These are phyloP conservation scores for Leptura quadrifasciata DNA, from an alignment of 2,888 invertebrate genomes.

Conservation along the genomic window DNA sequence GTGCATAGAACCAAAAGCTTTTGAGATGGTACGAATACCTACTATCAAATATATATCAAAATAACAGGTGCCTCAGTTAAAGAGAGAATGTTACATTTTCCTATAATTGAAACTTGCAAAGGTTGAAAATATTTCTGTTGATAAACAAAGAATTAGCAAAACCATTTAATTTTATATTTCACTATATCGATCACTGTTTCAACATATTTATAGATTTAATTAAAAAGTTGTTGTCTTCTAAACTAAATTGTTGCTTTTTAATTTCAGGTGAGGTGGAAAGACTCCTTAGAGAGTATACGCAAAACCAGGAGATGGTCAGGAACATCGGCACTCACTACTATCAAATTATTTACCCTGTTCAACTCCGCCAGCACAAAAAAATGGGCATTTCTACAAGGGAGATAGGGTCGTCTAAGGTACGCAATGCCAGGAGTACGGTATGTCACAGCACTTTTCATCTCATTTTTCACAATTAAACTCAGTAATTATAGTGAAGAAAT, in stretches of 20 bases:
- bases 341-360: slow-evolving; percentile 96
- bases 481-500: slow-evolving; percentile 26
- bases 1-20: too few relatives aligned
- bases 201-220: too few relatives aligned
- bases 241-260: slow-evolving; percentile 47
- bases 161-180: too few relatives aligned
- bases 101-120: too few relatives aligned
- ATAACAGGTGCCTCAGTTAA: too few relatives aligned
- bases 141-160: too few relatives aligned
- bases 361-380: slow-evolving; percentile 95
- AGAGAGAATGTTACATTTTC: too few relatives aligned
- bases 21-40: too few relatives aligned
- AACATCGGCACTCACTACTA: slow-evolving; percentile 94
- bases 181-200: too few relatives aligned
- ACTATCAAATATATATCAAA: too few relatives aligned
- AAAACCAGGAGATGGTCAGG: slow-evolving; percentile 93
- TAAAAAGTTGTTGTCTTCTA: too few relatives aligned
- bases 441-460: slow-evolving; percentile 73
- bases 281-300: slow-evolving; percentile 91
- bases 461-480: slow-evolving; percentile 52
- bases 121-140: too few relatives aligned
- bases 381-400: slow-evolving; percentile 96
- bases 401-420: slow-evolving; percentile 91
- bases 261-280: slow-evolving; percentile 91
- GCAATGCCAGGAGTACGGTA: slow-evolving; percentile 78